Base-by-base conservation (phyloP, 1,140 invertebrate species). In the Lithobius niger region DNA sequence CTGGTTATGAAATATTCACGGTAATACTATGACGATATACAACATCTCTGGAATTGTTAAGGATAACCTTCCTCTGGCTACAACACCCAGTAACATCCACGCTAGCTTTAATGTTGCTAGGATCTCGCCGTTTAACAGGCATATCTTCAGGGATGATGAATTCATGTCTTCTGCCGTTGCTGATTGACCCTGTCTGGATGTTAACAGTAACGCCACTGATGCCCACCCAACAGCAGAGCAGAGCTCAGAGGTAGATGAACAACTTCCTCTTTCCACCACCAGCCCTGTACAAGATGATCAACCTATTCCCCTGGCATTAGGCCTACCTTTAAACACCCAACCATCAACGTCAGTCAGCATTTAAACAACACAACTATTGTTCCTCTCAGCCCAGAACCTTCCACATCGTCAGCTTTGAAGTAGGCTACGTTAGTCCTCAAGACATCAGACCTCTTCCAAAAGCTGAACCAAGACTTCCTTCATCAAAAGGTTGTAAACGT, bases 1-100 rank as follows among this genome's bases (percentile, higher is more conserved):
- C 70, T 55, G 66, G 71, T 64, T 75, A 66, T 50, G 61, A 60
- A 68, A 47, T 52, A 62, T 76, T 58, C 66, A 69, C 26, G 69
- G 71, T n/a, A 73, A 69, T 62, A 62, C 68, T 6, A 71, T 77
- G 62, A 65, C 66, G 15, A 71, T 76, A 26, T 75, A 73, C 61
- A 69, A 74, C 55, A 69, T 76, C 48, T 66, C 70, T 48, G 59
- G 55, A 10, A 68, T 74, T 52, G 57, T 71, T 27, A 54, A 59
- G 27, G n/a, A n/a, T n/a, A n/a, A n/a, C n/a, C n/a, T n/a, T n/a
- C n/a, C n/a, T n/a, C n/a, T n/a, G n/a, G n/a, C n/a, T n/a, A n/a
- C n/a, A n/a, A n/a, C n/a, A n/a, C n/a, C n/a, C n/a, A n/a, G n/a
- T n/a, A n/a, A n/a, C n/a, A n/a, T n/a, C n/a, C n/a, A n/a, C n/a